Evolutionary conservation across 2,797 vertebrate species (phyloP).

Genomic region (Lepus townsendii): DNA sequence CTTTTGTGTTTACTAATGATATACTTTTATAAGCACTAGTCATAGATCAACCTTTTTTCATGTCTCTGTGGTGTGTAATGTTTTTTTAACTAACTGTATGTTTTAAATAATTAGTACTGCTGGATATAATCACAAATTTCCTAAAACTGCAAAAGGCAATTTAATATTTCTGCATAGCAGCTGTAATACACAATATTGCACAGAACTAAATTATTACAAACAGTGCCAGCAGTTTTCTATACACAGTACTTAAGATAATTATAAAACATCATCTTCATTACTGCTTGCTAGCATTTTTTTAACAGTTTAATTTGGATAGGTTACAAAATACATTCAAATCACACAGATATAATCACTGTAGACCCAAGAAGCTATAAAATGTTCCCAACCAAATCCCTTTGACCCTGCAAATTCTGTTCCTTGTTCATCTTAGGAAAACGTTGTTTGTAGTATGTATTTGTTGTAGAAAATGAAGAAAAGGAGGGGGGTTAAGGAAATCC

Average conservation of each 20-base stretch:
- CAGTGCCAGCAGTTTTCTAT: conserved; percentile 88
- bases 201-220: conserved; percentile 89
- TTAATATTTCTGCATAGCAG: conserved; percentile 88
- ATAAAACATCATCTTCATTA: conserved; percentile 91
- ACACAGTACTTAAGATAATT: conserved; percentile 90
- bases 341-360: conserved; percentile 89
- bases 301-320: conserved; percentile 90
- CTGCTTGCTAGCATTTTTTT: conserved; percentile 87
- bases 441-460: conserved; percentile 88
- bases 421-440: conserved; percentile 91
- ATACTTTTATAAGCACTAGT: conserved; percentile 85
- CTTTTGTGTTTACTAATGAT: conserved; percentile 80
- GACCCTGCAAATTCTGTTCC: conserved; percentile 90
- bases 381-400: conserved; percentile 89
- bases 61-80: conserved; percentile 79
- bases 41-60: conserved; percentile 73
- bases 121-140: conserved; percentile 86
- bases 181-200: conserved; percentile 87
- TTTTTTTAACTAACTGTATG: conserved; percentile 83
- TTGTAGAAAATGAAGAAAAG: conserved; percentile 91
- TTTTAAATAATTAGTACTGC: conserved; percentile 88
- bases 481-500: conserved; percentile 91
- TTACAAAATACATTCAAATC: conserved; percentile 89
- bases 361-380: conserved; percentile 88
- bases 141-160: conserved; percentile 86